Evolutionary conservation across 2,797 vertebrate genomes (phyloP).

Genomic region (Acomys russatus): DNA sequence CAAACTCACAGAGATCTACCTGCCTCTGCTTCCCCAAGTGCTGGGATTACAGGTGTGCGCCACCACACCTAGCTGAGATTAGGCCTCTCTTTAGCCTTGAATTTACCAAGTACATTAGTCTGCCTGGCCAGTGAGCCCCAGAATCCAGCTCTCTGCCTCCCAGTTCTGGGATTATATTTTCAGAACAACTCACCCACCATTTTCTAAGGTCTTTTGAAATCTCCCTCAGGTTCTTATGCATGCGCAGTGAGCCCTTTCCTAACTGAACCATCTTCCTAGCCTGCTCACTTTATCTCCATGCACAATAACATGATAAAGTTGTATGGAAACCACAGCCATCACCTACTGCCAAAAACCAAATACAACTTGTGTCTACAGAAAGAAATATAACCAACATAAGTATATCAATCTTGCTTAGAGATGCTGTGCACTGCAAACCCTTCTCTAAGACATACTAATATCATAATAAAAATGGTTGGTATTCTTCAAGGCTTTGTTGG

Average conservation of each 20-base stretch:
- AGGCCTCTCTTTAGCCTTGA: neutral
- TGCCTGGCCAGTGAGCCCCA: neutral
- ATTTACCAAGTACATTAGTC: neutral
- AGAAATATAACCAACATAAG: neutral
- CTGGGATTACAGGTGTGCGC: too few relatives aligned
- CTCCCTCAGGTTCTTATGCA: neutral
- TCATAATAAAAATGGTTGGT: neutral
- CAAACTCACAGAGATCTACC: too few relatives aligned
- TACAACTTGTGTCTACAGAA: neutral
- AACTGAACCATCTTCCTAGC: neutral
- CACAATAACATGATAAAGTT: neutral
- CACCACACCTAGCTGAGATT: neutral
- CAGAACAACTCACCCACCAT: neutral
- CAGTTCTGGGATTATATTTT: neutral
- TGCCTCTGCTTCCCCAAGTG: too few relatives aligned
- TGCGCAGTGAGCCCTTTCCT: neutral
- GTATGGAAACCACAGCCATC: neutral
- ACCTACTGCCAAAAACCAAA: conserved; percentile 12
- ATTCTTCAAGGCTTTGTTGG: neutral
- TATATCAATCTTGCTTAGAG: neutral
- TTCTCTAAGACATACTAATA: neutral
- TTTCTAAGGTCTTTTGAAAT: neutral
- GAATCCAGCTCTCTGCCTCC: neutral
- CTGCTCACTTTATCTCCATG: neutral
- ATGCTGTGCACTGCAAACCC: neutral